Conservation (phyloP, 2,888 invertebrate species). For the Strigamia transsilvanica region DNA sequence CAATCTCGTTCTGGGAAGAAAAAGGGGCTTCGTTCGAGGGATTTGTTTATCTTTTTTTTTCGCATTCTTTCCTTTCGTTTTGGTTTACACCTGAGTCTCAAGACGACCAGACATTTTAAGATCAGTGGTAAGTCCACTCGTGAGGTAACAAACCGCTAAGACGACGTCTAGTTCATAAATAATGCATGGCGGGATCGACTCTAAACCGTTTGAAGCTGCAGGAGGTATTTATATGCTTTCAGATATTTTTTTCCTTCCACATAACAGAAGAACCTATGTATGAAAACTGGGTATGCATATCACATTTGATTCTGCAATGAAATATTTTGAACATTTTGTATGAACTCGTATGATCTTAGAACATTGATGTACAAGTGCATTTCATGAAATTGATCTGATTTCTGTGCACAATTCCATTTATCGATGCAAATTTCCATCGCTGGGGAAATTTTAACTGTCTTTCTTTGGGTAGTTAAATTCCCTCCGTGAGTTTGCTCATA, state of each 20-base stretch:
- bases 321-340: no score
- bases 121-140: conserved; percentile 21
- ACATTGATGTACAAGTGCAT: background rate
- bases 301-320: no score
- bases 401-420: conserved; percentile 1
- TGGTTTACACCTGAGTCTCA: conserved; percentile 30
- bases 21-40: conserved; percentile 5
- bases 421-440: conserved; percentile 10
- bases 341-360: no score
- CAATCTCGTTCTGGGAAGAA: conserved; percentile 6
- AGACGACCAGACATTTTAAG: conserved; percentile 26
- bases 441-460: background rate
- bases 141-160: conserved; percentile 31
- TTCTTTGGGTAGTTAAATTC: conserved; percentile 26
- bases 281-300: background rate
- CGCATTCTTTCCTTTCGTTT: background rate
- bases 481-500: background rate
- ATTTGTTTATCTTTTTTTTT: conserved; percentile 27
- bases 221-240: conserved; percentile 23
- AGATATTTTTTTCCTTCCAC: background rate
- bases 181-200: conserved; percentile 20
- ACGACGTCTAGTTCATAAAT: conserved; percentile 25
- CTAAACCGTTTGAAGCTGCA: conserved; percentile 3
- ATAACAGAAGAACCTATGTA: background rate
- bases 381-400: background rate